Base-by-base conservation (phyloP, 2,888 invertebrate species). In the Apotomis turbidana region DNA sequence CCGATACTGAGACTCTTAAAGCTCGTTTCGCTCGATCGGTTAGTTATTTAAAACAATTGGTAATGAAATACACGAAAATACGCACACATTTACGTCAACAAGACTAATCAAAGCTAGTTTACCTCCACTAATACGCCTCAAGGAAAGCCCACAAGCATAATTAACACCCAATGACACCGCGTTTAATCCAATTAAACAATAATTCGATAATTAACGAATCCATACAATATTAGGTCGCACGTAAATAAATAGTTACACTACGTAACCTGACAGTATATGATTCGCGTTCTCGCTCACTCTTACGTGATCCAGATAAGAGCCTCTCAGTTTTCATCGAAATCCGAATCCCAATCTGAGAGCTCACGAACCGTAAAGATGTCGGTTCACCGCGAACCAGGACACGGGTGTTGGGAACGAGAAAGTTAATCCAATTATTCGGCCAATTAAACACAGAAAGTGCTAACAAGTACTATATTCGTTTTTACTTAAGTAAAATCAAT, bases 371-470 rank as follows among this genome's bases (percentile, higher is more conserved):
- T 55, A 61, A 46, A 27, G 69, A 70, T 70, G 68, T 70, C 58
- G 81, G 81, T 83, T 81, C 81, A 79, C 82, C 82, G 77, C 81
- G 75, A 81, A 83, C 76, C 75, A 74, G 83, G 71, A 70, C 72
- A 62, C 61, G 66, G 70, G 81, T 78, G 80, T 80, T 71, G 77
- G 78, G 78, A 82, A 81, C 79, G 78, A 78, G 73, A 75, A 80
- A 62, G 84, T 83, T 87, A 87, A 86, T 85, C 85, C 85, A 86
- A 87, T 87, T 87, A 87, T 80, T 78, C 78, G 77, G 79, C 83
- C 84, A 86, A 86, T 87, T 85, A 86, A 84, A 80, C 79, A 78
- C 79, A 79, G 80, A 82, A 83, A 84, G 76, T 77, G 76, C 75
- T 79, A 82, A 80, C 80, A 76, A 79, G 76, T 75, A 78, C 78